phyloP scores from a whole-genome alignment of 2,113 vertebrate genomes.

The Dolichotis patagonum region DNA sequence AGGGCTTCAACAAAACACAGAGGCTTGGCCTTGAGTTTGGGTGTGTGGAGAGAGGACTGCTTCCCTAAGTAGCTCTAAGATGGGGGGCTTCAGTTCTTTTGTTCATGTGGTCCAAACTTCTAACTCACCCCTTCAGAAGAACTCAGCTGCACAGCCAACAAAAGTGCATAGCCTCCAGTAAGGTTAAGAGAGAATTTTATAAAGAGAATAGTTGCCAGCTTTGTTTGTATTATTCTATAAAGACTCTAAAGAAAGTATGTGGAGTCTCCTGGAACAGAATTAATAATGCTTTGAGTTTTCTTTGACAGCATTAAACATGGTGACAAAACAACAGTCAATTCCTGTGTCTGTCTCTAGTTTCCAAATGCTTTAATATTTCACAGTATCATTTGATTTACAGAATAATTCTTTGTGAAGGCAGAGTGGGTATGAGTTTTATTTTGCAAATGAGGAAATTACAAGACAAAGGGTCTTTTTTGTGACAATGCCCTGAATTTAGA shows the following conservation, averaged over 20 bases:
- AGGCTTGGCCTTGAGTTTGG: not conserved
- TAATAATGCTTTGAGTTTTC: constrained; percentile 33
- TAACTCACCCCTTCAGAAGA: not conserved
- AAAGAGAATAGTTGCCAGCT: not conserved
- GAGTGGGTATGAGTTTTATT: not conserved
- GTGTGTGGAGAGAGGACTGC: not conserved
- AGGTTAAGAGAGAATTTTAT: not conserved
- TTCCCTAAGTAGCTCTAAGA: not conserved
- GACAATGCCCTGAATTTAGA: not conserved
- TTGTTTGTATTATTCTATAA: not conserved
- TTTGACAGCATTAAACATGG: not conserved
- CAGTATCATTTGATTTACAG: not conserved
- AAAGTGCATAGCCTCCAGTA: not conserved
- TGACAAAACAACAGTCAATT: constrained; percentile 27
- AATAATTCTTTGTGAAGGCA: not conserved
- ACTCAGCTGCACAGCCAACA: not conserved
- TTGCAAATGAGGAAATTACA: constrained; percentile 18
- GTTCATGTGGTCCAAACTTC: not conserved
- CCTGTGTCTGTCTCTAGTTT: constrained; percentile 24
- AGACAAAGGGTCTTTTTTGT: not conserved
- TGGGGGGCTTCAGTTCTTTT: no score
- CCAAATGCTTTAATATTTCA: constrained; percentile 13
- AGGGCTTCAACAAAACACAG: not conserved
- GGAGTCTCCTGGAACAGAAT: not conserved
- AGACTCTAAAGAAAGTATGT: not conserved